Base-by-base conservation (phyloP, 2,888 invertebrate genomes). In the Apamea anceps region DNA sequence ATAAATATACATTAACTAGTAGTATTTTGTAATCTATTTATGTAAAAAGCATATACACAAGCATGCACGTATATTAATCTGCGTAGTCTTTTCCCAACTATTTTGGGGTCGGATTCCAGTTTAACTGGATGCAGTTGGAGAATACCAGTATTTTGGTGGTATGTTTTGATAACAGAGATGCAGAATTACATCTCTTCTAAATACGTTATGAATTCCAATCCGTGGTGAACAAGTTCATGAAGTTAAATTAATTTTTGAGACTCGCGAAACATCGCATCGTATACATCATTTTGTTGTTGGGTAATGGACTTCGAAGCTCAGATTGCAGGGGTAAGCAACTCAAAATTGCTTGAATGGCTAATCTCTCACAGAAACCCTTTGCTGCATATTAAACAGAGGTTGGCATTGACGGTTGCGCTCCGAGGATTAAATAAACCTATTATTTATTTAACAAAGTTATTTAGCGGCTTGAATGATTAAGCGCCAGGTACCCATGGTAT, bases 311-410 rank as follows among this genome's bases (percentile, higher is more conserved):
- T 80, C 82, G 83, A 67, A 81, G 75, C 85, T 63, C 72, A 81
- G 77, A 88, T 88, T 86, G 81, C 80, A 79, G 85, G 87, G 82
- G 82, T 85, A 91, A 90, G 85, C 83, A 83, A 88, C 87, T 85
- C 81, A 75, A 80, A 88, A 88, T 89, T 83, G 79, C 83, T 79
- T 77, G 75, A 86, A 83, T 83, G 70, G 74, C 70, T 86, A 89
- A 89, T 89, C 84, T 75, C 70, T 89, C 81, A 79, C 80, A 79
- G 77, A 28, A 66, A 80, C 74, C 87, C 86, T 81, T 85, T 70
- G 81, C 79, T 89, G 88, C 84, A 89, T 88, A 81, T 89, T 80
- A 89, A 81, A 79, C 82, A 68, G 66, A 73, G 72, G 71, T 83
- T 85, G 83, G 80, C 84, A 88, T 78, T 84, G 80, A 83, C 75